These are phyloP conservation scores for Caradrina kadenii DNA, from an alignment of 2,888 invertebrate species.

Conservation along the genomic window DNA sequence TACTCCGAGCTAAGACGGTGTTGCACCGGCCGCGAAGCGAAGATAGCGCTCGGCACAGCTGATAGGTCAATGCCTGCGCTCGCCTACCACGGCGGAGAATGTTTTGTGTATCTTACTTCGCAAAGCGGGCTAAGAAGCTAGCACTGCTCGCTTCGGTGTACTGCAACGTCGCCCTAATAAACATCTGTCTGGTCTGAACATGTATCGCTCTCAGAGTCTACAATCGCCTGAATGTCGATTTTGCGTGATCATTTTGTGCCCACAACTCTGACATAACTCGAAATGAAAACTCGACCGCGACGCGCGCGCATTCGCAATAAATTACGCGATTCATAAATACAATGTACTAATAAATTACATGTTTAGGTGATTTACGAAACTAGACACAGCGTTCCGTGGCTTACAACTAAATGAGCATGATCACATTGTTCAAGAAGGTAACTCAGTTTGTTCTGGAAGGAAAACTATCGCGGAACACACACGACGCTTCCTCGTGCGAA, in stretches of 20 bases:
- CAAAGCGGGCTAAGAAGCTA: constrained; percentile 21
- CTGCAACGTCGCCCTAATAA: constrained; percentile 42
- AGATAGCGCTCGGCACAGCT: constrained; percentile 28
- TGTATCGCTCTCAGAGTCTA: constrained; percentile 76
- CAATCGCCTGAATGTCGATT: constrained; percentile 86
- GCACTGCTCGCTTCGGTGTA: constrained; percentile 35
- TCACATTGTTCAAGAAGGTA: constrained; percentile 77
- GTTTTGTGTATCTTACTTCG: constrained; percentile 21
- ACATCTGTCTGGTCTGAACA: constrained; percentile 51
- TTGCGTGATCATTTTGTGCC: constrained; percentile 86
- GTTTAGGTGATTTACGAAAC: constrained; percentile 66
- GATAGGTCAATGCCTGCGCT: constrained; percentile 21
- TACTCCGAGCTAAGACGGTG: constrained; percentile 63
- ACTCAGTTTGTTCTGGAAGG: constrained; percentile 63
- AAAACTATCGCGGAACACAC: constrained; percentile 77
- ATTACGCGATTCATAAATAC: constrained; percentile 81
- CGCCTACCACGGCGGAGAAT: constrained; percentile 29
- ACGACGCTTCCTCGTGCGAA: constrained; percentile 86
- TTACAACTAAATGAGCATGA: constrained; percentile 81
- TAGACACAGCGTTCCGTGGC: constrained; percentile 79
- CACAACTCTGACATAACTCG: constrained; percentile 87
- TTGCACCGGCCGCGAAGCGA: constrained; percentile 45
- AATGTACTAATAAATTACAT: constrained; percentile 70
- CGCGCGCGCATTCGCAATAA: constrained; percentile 81
- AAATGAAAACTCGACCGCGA: constrained; percentile 83